Evolutionary conservation across 37 sponge, comb jelly and placozoan genomes (phyloP).

Genomic region (Cliona cf. orientalis): DNA sequence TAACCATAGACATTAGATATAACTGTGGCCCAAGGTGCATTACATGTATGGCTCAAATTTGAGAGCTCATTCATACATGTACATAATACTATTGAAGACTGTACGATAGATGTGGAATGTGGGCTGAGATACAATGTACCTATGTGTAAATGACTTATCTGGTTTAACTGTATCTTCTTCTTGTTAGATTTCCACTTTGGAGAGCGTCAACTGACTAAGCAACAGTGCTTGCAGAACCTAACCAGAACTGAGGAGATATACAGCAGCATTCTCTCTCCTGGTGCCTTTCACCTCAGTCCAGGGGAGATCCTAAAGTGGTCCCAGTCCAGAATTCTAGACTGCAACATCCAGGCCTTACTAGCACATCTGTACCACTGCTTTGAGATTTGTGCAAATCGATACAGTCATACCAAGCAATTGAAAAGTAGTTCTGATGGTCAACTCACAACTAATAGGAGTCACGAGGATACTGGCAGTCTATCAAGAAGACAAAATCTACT

Average conservation of each 20-base stretch:
- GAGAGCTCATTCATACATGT: too few relatives aligned
- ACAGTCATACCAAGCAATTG: too few relatives aligned
- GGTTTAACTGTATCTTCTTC: not conserved
- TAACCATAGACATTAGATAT: too few relatives aligned
- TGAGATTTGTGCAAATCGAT: slow-evolving; percentile 6
- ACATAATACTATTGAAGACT: too few relatives aligned
- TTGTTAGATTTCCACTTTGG: slow-evolving; percentile 43
- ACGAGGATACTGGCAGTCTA: too few relatives aligned
- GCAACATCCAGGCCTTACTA: slow-evolving; percentile 49
- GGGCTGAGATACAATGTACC: not conserved
- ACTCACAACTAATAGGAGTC: too few relatives aligned
- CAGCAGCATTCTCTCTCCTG: slow-evolving; percentile 18
- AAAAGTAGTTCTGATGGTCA: too few relatives aligned
- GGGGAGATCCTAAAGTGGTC: not conserved
- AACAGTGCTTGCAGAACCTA: slow-evolving; percentile 21
- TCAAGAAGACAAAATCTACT: too few relatives aligned
- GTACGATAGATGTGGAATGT: not conserved
- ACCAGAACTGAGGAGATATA: not conserved
- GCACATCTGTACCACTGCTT: slow-evolving; percentile 46
- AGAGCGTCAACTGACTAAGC: not conserved
- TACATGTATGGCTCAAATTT: too few relatives aligned
- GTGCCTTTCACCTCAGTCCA: slow-evolving; percentile 50
- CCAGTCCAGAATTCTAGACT: not conserved
- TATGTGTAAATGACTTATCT: not conserved
- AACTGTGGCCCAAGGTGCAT: too few relatives aligned